These are phyloP conservation scores for Nomada hirtipes DNA, from an alignment of 2,888 invertebrate genomes.

Conservation along the genomic window DNA sequence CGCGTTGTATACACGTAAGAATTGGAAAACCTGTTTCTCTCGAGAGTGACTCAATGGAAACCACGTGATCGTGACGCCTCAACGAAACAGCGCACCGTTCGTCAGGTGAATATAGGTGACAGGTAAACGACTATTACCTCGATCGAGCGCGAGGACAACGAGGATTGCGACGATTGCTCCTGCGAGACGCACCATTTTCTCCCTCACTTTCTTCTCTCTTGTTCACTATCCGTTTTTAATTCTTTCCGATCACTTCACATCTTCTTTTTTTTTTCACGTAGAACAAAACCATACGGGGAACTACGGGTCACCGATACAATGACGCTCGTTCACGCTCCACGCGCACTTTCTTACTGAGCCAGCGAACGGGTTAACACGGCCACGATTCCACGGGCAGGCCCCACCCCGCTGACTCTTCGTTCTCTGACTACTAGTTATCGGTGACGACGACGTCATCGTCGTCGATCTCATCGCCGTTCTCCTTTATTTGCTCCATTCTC, in stretches of 20 bases:
- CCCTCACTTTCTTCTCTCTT: constrained; percentile 19
- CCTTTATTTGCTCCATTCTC: constrained; percentile 13
- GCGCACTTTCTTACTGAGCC: constrained; percentile 58
- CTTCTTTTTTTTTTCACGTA: constrained; percentile 7
- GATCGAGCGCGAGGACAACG: constrained; percentile 28
- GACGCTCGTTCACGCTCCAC: constrained; percentile 23
- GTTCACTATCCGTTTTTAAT: background rate
- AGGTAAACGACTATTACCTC: constrained; percentile 55
- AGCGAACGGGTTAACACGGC: constrained; percentile 31
- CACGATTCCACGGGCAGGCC: constrained; percentile 50
- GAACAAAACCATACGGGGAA: background rate
- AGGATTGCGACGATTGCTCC: background rate
- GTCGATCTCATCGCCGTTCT: constrained; percentile 27
- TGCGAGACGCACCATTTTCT: constrained; percentile 30
- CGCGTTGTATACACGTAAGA: background rate
- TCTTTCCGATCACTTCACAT: constrained; percentile 29
- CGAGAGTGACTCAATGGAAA: constrained; percentile 60
- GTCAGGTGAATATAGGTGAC: constrained; percentile 29
- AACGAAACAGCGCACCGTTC: constrained; percentile 1
- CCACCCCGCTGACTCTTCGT: constrained; percentile 56
- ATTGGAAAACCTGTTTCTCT: constrained; percentile 50
- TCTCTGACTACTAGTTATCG: constrained; percentile 56
- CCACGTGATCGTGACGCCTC: constrained; percentile 64
- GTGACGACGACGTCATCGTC: constrained; percentile 58
- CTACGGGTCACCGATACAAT: background rate